Conservation (phyloP, 2,888 invertebrate genomes). For the Xestia rhomboidea region DNA sequence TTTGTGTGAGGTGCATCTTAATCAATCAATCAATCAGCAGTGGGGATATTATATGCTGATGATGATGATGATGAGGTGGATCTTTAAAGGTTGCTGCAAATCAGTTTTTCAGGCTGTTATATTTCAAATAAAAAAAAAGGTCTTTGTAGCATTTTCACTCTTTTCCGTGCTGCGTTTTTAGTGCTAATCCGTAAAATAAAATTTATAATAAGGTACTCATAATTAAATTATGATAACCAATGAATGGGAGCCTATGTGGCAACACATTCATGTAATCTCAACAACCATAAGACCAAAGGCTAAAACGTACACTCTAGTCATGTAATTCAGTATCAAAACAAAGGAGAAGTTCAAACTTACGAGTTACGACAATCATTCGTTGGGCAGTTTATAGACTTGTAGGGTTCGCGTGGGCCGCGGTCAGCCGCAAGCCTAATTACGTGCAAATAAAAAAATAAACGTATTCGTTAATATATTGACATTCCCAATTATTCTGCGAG, state of each 20-base stretch:
- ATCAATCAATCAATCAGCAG: too few relatives aligned
- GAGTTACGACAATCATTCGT: constrained; percentile 19
- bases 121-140: neutral
- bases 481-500: constrained; percentile 42
- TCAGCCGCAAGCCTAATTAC: constrained; percentile 41
- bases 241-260: neutral
- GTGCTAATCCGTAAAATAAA: neutral
- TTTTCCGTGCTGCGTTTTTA: neutral
- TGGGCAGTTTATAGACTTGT: constrained; percentile 45
- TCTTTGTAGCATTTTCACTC: neutral
- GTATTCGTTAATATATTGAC: constrained; percentile 30
- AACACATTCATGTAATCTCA: neutral
- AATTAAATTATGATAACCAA: neutral
- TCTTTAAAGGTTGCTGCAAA: constrained; percentile 7
- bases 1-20: neutral
- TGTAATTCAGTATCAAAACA: constrained; percentile 32
- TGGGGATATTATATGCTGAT: too few relatives aligned
- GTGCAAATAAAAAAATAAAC: constrained; percentile 24
- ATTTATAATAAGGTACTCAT: neutral
- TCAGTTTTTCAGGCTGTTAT: neutral
- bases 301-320: neutral
- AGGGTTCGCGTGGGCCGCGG: constrained; percentile 38
- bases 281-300: neutral
- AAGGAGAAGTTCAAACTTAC: constrained; percentile 24
- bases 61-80: too few relatives aligned